Evolutionary conservation across 2,888 invertebrate genomes (phyloP).

Genomic region (Sussaba pulchella): DNA sequence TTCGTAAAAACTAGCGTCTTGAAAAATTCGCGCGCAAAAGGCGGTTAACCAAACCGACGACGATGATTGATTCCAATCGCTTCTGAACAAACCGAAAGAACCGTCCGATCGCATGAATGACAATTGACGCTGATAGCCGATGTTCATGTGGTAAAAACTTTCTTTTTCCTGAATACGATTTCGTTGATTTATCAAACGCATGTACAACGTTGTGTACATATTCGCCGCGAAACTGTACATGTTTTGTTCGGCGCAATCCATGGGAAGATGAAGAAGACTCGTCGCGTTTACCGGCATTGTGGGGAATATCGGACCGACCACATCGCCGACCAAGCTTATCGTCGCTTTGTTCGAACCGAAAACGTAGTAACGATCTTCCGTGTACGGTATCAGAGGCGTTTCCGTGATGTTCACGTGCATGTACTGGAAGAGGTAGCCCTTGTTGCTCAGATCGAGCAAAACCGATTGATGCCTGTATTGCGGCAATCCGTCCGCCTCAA

Average conservation of each 20-base stretch:
- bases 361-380: conserved; percentile 95
- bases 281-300: conserved; percentile 96
- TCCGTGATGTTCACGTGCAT: conserved; percentile 98
- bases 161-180: conserved; percentile 92
- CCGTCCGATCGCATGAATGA: conserved; percentile 97
- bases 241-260: conserved; percentile 97
- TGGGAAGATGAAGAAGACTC: conserved; percentile 91
- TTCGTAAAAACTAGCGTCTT: conserved; percentile 97
- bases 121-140: conserved; percentile 94
- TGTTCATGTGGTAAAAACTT: conserved; percentile 95
- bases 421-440: conserved; percentile 96
- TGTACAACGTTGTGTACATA: conserved; percentile 95
- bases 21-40: conserved; percentile 94
- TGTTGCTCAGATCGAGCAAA: conserved; percentile 95
- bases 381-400: conserved; percentile 96
- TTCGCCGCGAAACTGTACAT: conserved; percentile 99
- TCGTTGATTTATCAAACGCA: conserved; percentile 95
- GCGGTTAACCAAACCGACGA: conserved; percentile 97
- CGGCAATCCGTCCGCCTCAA: conserved; percentile 95
- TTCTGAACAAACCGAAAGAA: conserved; percentile 95
- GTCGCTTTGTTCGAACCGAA: conserved; percentile 95
- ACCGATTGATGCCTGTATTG: conserved; percentile 97
- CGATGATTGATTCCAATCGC: conserved; percentile 96
- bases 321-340: conserved; percentile 95
- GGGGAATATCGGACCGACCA: conserved; percentile 96